Evolutionary conservation across 2,888 invertebrate genomes (phyloP).

Genomic region (Diaperis boleti): DNA sequence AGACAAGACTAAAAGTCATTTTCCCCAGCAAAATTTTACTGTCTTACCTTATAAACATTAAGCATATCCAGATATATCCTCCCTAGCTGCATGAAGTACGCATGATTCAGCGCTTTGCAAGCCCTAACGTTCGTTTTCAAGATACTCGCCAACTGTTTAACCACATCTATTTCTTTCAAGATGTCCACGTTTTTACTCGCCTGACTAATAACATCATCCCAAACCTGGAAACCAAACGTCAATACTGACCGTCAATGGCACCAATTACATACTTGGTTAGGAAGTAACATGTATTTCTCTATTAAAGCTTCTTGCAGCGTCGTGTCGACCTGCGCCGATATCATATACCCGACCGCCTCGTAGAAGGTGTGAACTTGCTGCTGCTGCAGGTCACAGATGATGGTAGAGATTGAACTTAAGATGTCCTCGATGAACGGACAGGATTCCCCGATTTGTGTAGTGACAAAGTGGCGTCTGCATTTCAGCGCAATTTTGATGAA

Average conservation of each 20-base stretch:
- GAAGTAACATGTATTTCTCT: slow-evolving; percentile 96
- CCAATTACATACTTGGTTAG: slow-evolving; percentile 81
- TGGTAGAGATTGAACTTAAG: slow-evolving; percentile 93
- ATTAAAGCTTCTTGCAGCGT: slow-evolving; percentile 93
- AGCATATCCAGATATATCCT: slow-evolving; percentile 99
- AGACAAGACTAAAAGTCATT: too few species aligned
- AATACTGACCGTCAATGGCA: neutral
- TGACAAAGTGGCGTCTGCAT: slow-evolving; percentile 97
- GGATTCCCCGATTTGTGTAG: slow-evolving; percentile 94
- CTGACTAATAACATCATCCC: slow-evolving; percentile 98
- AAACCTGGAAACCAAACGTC: slow-evolving; percentile 69
- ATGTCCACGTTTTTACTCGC: slow-evolving; percentile 98
- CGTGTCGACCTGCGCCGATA: slow-evolving; percentile 93
- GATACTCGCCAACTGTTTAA: slow-evolving; percentile 97
- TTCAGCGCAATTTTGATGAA: slow-evolving; percentile 99
- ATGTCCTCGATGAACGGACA: slow-evolving; percentile 99
- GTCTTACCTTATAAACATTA: slow-evolving; percentile 98
- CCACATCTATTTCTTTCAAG: slow-evolving; percentile 94
- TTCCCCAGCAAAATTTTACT: too few species aligned
- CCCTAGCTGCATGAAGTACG: slow-evolving; percentile 94
- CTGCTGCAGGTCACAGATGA: slow-evolving; percentile 98
- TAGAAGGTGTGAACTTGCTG: slow-evolving; percentile 99
- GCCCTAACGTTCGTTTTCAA: slow-evolving; percentile 99
- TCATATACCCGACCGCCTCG: slow-evolving; percentile 99
- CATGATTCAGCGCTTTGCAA: slow-evolving; percentile 97